A percentile compares a stretch with the other conserved stretches of the same genome.
These are phyloP conservation scores for Tachyglossus aculeatus DNA, from an alignment of 2,797 vertebrate genomes.

Conservation along the genomic window DNA sequence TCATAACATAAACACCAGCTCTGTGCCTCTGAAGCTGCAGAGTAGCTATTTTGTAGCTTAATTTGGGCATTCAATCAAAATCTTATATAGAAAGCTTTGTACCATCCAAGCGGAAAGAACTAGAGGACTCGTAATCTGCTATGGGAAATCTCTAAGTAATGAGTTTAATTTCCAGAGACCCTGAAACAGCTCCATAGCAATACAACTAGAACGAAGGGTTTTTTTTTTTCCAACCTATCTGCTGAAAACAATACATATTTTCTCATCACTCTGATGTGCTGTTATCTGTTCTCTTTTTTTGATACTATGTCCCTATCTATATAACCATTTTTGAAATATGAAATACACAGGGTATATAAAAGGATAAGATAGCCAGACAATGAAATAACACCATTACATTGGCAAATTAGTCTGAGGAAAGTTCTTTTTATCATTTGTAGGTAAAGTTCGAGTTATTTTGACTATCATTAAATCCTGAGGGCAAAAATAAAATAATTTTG, in stretches of 20 bases:
- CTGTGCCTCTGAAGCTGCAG: constrained; percentile 32
- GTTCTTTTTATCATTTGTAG: background rate
- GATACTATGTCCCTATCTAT: constrained; percentile 28
- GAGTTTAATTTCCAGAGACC: constrained; percentile 64
- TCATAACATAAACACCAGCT: constrained; percentile 53
- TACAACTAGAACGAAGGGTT: background rate
- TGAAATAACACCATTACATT: background rate
- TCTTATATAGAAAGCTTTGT: constrained; percentile 11
- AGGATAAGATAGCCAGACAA: background rate
- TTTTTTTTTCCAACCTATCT: background rate
- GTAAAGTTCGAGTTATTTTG: constrained; percentile 39
- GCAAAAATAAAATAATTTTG: constrained; percentile 30
- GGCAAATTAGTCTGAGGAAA: constrained; percentile 8
- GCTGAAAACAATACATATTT: constrained; percentile 8
- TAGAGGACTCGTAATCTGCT: constrained; percentile 38
- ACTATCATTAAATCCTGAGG: constrained; percentile 2
- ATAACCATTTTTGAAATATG: constrained; percentile 17
- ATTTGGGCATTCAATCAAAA: constrained; percentile 61
- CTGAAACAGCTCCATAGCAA: constrained; percentile 18
- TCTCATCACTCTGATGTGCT: constrained; percentile 31
- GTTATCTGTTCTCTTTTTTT: constrained; percentile 26
- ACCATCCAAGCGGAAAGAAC: constrained; percentile 33
- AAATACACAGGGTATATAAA: background rate
- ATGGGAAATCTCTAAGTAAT: constrained; percentile 47
- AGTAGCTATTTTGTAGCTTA: constrained; percentile 42